Evolutionary conservation across 1,140 invertebrate genomes (phyloP).

Genomic region (Coenobita brevimanus): DNA sequence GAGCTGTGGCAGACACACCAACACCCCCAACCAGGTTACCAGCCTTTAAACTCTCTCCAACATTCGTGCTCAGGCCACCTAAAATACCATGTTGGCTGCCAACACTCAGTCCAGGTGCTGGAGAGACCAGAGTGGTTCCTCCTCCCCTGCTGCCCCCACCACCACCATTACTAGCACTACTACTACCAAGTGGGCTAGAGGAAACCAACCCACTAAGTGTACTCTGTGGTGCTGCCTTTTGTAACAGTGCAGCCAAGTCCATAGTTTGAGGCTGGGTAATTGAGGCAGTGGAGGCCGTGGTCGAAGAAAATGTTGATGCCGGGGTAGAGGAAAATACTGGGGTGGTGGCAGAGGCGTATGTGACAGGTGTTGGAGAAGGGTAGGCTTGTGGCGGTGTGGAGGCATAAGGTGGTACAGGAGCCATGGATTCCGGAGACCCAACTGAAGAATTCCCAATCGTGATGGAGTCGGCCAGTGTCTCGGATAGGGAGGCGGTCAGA

Average conservation of each 20-base stretch:
- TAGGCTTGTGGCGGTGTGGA: constrained; percentile 41
- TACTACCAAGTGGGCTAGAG: constrained; percentile 35
- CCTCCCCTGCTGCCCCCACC: constrained; percentile 48
- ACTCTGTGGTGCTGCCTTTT: constrained; percentile 68
- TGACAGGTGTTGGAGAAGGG: constrained; percentile 20
- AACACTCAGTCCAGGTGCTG: constrained; percentile 53
- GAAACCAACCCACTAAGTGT: constrained; percentile 63
- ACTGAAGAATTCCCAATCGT: constrained; percentile 44
- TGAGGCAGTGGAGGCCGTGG: constrained; percentile 55
- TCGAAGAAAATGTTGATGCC: constrained; percentile 33
- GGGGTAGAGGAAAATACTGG: constrained; percentile 35
- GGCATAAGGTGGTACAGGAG: constrained; percentile 25
- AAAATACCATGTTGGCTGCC: constrained; percentile 58
- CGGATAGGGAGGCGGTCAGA: constrained; percentile 51
- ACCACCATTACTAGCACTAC: constrained; percentile 33
- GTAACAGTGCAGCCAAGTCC: constrained; percentile 70
- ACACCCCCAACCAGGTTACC: constrained; percentile 51
- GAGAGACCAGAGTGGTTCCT: constrained; percentile 46
- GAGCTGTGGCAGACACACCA: constrained; percentile 40
- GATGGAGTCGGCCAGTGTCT: constrained; percentile 53
- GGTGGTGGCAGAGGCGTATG: constrained; percentile 9
- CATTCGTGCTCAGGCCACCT: constrained; percentile 60
- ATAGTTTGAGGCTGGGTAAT: constrained; percentile 65
- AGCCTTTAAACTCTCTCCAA: constrained; percentile 63
- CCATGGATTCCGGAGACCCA: constrained; percentile 43